Evolutionary conservation across 2,888 invertebrate genomes (phyloP), one percentile per base, ranked within the genome.

Genomic region (Lydus trimaculatus): DNA sequence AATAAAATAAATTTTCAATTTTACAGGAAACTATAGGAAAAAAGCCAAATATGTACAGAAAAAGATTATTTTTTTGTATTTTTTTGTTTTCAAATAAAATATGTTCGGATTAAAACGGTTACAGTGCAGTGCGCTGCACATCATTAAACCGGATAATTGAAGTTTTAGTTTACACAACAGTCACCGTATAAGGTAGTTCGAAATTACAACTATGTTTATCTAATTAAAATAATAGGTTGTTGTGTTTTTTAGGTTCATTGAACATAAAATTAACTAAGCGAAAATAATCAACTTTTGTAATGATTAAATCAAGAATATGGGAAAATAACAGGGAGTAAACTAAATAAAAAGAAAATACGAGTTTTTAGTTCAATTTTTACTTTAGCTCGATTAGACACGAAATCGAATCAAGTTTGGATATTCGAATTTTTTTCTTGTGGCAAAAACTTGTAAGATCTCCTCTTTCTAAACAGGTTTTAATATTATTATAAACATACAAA

Each of bases 81-180:
- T 13, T 43, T 6, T 43, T 43, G 1, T n/a, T n/a, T n/a, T n/a
- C n/a, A 3, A 23, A 52, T 52, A 52, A 52, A 25, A 52, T 52
- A 52, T 52, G 25, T 25, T 25, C 23, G 11, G 52, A 52, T 52
- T 52, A 52, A 52, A 48, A 52, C 13, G 52, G 52, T 20, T 52
- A 52, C 15, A 52, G 23, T 17, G 7, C 23, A 25, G 11, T 25
- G 23, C 13, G 52, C 52, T 52, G 52, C 52, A 52, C 52, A 52
- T 52, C 52, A 52, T 52, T 52, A 52, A 52, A 52, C 52, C 52
- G 52, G 52, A 52, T 52, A 52, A 52, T 52, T 52, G 52, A 25
- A 52, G 52, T 52, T 52, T 23, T 52, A 52, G 52, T 52, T 52
- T 52, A 52, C 52, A 52, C 52, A 23, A 20, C 52, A 52, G 23